Conservation (phyloP, 2,888 invertebrate species). For the Callyntrura sp. region DNA sequence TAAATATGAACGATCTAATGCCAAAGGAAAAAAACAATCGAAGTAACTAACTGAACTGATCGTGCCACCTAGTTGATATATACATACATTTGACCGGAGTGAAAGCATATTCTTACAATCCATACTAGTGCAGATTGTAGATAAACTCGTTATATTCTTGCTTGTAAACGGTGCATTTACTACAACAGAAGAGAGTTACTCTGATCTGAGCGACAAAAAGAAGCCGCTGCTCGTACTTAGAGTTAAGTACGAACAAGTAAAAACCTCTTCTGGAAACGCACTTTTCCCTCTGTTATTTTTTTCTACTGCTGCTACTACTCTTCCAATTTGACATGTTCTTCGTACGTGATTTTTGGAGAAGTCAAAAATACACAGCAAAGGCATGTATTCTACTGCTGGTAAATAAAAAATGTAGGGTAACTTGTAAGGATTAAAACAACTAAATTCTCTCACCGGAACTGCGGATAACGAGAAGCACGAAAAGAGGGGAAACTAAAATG, state of each 20-base stretch:
- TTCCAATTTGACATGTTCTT: constrained; percentile 80
- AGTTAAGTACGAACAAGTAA: not conserved
- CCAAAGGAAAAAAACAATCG: constrained; percentile 43
- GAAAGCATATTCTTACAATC: no score
- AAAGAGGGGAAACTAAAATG: constrained; percentile 26
- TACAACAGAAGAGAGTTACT: not conserved
- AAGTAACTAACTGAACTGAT: constrained; percentile 64
- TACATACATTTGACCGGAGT: not conserved
- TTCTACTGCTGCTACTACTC: constrained; percentile 74
- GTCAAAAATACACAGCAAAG: constrained; percentile 62
- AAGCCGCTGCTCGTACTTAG: constrained; percentile 12
- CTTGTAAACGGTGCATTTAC: not conserved
- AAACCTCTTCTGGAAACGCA: constrained; percentile 54
- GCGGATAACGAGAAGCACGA: constrained; percentile 65
- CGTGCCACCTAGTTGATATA: constrained; percentile 40
- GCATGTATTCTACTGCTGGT: constrained; percentile 9
- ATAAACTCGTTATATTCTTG: not conserved
- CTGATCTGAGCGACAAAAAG: not conserved
- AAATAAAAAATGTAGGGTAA: no score
- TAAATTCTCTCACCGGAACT: constrained; percentile 80
- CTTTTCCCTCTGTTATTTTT: constrained; percentile 38
- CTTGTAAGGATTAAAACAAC: constrained; percentile 67
- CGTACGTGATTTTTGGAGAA: constrained; percentile 82
- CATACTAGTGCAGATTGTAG: not conserved
- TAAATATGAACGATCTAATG: not conserved